Conservation (phyloP, 2,797 vertebrate genomes). For the Gallinago stenura region DNA sequence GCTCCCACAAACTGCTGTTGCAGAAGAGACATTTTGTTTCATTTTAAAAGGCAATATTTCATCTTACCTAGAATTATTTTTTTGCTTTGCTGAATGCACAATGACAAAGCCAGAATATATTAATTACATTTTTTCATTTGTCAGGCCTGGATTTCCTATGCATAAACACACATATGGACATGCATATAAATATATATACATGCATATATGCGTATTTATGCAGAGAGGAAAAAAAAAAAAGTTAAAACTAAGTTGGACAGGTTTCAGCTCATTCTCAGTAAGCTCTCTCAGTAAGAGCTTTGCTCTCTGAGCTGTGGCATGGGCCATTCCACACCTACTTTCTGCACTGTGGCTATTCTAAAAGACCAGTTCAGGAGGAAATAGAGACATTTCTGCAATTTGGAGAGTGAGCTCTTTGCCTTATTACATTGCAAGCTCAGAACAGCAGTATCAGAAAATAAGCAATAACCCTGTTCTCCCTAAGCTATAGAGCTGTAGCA, state of each 20-base stretch:
- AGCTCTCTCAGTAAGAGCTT: not conserved
- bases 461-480: not conserved
- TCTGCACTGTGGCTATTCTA: not conserved
- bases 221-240: not conserved
- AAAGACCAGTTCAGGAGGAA: not conserved
- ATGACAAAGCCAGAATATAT: not conserved
- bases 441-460: not conserved
- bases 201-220: not conserved
- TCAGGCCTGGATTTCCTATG: not conserved
- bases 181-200: too few relatives aligned
- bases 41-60: not conserved
- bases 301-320: not conserved
- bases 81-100: not conserved
- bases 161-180: not conserved
- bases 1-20: not conserved
- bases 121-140: not conserved
- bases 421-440: not conserved
- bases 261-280: not conserved
- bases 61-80: not conserved
- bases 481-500: not conserved
- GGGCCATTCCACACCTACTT: not conserved
- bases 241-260: not conserved
- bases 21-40: not conserved
- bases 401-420: not conserved
- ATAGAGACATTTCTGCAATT: not conserved